These are phyloP conservation scores for Trichopoda pennipes DNA, from an alignment of 2,888 invertebrate species.

Conservation along the genomic window DNA sequence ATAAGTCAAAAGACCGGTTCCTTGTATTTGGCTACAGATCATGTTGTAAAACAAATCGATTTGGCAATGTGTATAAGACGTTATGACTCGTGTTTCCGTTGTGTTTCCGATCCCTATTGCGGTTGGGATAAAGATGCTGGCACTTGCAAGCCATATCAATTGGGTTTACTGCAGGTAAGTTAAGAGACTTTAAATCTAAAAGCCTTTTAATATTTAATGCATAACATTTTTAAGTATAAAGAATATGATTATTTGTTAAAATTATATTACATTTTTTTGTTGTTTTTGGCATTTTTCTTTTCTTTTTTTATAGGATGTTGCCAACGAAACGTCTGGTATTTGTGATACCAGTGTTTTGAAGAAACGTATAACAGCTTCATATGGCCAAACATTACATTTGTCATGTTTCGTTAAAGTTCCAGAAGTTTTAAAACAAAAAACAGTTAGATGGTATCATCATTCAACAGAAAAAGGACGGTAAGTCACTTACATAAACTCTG, in stretches of 20 bases:
- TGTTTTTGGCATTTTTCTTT: conserved; percentile 16
- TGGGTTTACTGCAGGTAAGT: conserved; percentile 84
- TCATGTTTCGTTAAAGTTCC: conserved; percentile 95
- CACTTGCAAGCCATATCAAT: conserved; percentile 92
- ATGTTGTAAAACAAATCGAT: conserved; percentile 93
- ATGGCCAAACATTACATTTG: conserved; percentile 95
- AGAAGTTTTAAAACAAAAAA: conserved; percentile 89
- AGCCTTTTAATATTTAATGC: not conserved
- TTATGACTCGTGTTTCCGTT: conserved; percentile 95
- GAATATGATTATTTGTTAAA: not conserved
- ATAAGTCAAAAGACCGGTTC: conserved; percentile 93
- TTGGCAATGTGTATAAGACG: conserved; percentile 93
- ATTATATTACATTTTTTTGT: conserved; percentile 79
- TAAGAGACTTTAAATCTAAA: not conserved
- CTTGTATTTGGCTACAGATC: conserved; percentile 93
- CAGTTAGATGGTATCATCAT: conserved; percentile 93
- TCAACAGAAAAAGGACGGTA: conserved; percentile 91
- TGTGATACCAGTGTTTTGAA: conserved; percentile 94
- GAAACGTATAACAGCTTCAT: conserved; percentile 93
- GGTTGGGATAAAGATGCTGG: conserved; percentile 96
- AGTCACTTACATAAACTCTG: conserved; percentile 69
- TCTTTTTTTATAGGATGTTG: conserved; percentile 90
- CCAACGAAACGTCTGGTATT: conserved; percentile 93
- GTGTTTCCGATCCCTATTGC: conserved; percentile 97
- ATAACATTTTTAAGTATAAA: not conserved